Evolutionary conservation across 1,140 invertebrate genomes (phyloP).

Genomic region (Cataglyphis hispanica): DNA sequence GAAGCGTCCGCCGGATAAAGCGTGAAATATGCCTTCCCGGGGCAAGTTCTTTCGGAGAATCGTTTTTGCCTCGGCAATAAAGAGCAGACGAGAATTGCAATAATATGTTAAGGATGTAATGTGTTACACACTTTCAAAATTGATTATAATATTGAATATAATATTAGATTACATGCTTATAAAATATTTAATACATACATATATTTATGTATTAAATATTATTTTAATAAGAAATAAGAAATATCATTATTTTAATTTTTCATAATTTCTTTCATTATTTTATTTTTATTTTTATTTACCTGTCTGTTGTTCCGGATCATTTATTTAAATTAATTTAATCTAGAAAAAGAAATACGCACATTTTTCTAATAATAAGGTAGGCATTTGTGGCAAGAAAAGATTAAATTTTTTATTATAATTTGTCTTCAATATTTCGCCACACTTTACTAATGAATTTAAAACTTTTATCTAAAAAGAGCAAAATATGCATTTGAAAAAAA

Average conservation of each 20-base stretch:
- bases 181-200: no score
- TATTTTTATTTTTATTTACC: no score
- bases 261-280: no score
- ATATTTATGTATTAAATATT: no score
- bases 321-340: constrained; percentile 5
- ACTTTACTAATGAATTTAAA: constrained; percentile 17
- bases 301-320: not conserved
- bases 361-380: not conserved
- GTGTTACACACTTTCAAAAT: not conserved
- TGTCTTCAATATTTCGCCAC: not conserved
- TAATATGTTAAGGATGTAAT: not conserved
- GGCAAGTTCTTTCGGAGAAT: not conserved
- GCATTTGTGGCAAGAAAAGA: not conserved
- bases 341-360: not conserved
- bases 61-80: constrained; percentile 33
- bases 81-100: not conserved
- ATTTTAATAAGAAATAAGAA: no score
- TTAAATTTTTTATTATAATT: not conserved
- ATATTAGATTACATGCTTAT: no score
- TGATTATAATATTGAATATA: no score
- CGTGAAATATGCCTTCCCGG: constrained; percentile 48
- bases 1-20: constrained; percentile 42
- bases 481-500: not conserved
- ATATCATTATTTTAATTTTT: no score
- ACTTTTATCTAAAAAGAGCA: not conserved